Conservation (phyloP, 2,888 invertebrate genomes). For the Tridacna gigas region DNA sequence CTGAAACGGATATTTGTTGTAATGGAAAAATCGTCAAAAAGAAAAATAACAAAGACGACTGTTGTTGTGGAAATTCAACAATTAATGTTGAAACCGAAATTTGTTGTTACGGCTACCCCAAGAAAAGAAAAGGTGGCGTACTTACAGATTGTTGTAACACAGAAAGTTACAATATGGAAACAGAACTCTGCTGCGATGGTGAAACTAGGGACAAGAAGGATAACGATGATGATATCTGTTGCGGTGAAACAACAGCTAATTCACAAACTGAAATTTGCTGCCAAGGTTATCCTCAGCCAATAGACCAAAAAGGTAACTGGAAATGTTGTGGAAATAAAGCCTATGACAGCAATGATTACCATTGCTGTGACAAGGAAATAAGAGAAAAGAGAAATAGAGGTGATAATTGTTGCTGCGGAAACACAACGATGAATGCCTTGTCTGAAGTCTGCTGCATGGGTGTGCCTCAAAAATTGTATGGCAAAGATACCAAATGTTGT, state of each 20-base stretch:
- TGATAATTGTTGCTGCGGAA: slow-evolving; percentile 57
- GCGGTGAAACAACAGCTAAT: slow-evolving; percentile 54
- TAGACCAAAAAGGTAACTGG: slow-evolving; percentile 33
- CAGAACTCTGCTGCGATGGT: slow-evolving; percentile 56
- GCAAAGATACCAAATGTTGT: slow-evolving; percentile 50
- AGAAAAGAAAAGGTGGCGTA: slow-evolving; percentile 40
- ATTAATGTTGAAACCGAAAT: slow-evolving; percentile 49
- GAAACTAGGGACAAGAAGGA: slow-evolving; percentile 41
- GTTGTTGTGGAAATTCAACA: slow-evolving; percentile 51
- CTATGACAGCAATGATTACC: slow-evolving; percentile 33
- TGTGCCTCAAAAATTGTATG: slow-evolving; percentile 39
- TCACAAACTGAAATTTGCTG: slow-evolving; percentile 50
- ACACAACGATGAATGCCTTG: slow-evolving; percentile 43
- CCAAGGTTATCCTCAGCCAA: slow-evolving; percentile 43
- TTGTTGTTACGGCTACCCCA: slow-evolving; percentile 53
- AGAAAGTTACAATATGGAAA: slow-evolving; percentile 47
- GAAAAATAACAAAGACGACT: slow-evolving; percentile 39
- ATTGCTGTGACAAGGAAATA: slow-evolving; percentile 44
- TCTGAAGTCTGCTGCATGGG: slow-evolving; percentile 50
- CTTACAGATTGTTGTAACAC: slow-evolving; percentile 50
- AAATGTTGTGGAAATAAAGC: slow-evolving; percentile 48
- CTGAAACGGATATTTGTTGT: slow-evolving; percentile 43
- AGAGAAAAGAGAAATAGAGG: slow-evolving; percentile 32
- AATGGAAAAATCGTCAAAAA: slow-evolving; percentile 43
- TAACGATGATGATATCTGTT: slow-evolving; percentile 46